phyloP scores from a whole-genome alignment of 2,888 invertebrate species.

The Euplagia quadripunctaria region DNA sequence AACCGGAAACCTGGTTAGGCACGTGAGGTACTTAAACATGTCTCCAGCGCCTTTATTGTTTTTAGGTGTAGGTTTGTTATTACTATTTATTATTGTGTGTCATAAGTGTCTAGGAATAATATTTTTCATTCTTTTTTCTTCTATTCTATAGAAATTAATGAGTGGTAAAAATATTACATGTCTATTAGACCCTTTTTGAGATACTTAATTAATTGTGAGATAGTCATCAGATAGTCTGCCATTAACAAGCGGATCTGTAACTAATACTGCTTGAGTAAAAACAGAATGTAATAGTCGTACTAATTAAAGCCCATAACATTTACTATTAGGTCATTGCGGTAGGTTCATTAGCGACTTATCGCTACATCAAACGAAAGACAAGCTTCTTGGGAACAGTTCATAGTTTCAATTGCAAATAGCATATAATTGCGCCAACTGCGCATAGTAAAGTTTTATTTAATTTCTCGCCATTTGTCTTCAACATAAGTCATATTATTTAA shows the following conservation, averaged over 20 bases:
- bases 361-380: conserved; percentile 1
- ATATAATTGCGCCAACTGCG: not conserved
- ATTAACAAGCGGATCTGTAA: not conserved
- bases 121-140: no score
- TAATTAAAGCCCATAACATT: not conserved
- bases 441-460: not conserved
- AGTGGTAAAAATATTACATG: no score
- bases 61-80: no score
- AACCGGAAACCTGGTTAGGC: no score
- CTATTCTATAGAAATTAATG: no score
- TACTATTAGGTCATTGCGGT: not conserved
- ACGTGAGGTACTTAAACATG: no score
- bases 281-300: not conserved
- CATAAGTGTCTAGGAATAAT: no score
- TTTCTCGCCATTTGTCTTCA: not conserved
- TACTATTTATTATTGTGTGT: no score
- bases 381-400: not conserved
- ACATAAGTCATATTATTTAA: not conserved
- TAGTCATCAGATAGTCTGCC: not conserved
- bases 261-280: not conserved
- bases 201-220: not conserved
- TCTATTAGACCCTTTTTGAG: not conserved
- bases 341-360: not conserved
- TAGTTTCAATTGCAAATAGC: not conserved
- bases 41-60: no score